Evolutionary conservation across 2,797 vertebrate species (phyloP), one percentile per base, ranked within the genome.

Genomic region (Chaenodraco wilsoni): DNA sequence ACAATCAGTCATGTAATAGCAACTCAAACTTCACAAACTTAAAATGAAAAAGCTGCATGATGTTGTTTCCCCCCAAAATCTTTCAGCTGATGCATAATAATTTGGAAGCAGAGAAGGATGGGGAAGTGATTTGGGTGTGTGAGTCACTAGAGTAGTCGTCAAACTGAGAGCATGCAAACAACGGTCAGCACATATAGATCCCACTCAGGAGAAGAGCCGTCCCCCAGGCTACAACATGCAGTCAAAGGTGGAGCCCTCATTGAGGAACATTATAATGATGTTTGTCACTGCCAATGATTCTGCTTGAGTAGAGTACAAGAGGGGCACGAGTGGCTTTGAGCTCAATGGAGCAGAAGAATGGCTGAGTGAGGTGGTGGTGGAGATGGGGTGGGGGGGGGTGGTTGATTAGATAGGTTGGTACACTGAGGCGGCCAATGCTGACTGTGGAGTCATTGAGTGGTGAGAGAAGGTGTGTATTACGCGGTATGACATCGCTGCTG

Each of bases 291-390:
- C 70, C 63, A 44, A 80, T 85, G 84, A 91, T 91, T 92, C 87
- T 84, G 90, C 88, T 77, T 67, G 87, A 91, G 88, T 67, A 79
- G 88, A 88, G 82, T 84, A 88, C 71, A 87, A 92, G 86, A 89
- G 84, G 75, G 80, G 65, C 48, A 4, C 59, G 69, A 84, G 72
- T 84, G 76, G 71, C 79, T 88, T 67, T 66, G 68, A 14, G 63
- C 72, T 87, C 91, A 91, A 76, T 84, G 87, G 86, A 92, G 91
- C 91, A 84, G 91, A 93, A 91, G 87, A 88, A 88, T 84, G 71
- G 77, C 79, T 85, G 71, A 83, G 76, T 68, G 84, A 79, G 76
- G 77, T 68, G 61, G 72, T 61, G 55, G 74, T 56, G 78, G 59
- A 37, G 54, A 27, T 54, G 45, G 27, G 65, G 59, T 1, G 33